These are phyloP conservation scores for Drosophila pseudoobscura DNA, from an alignment of 1,140 invertebrate genomes.

Conservation along the genomic window DNA sequence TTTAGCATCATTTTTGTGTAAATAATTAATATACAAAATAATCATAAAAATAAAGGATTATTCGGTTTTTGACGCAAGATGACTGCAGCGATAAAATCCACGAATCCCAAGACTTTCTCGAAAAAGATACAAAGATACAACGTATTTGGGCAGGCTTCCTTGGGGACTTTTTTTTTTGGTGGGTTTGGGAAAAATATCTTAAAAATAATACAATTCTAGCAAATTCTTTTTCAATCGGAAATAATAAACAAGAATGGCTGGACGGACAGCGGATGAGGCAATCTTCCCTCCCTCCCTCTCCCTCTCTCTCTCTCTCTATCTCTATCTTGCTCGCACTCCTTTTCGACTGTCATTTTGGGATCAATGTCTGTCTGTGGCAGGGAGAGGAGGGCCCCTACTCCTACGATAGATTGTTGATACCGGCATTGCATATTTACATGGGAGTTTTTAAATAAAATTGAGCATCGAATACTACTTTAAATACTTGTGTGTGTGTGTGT, in stretches of 20 bases:
- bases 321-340: background rate
- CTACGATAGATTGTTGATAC: background rate
- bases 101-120: too few species aligned
- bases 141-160: too few species aligned
- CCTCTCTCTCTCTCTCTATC: background rate
- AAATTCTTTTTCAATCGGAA: background rate
- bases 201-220: conserved; percentile 3
- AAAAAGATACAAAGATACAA: too few species aligned
- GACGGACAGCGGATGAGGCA: background rate
- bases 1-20: conserved; percentile 58
- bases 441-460: conserved; percentile 33
- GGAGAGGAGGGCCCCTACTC: too few species aligned
- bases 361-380: conserved; percentile 4
- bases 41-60: conserved; percentile 30
- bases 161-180: too few species aligned
- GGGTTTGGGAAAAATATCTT: too few species aligned
- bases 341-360: conserved; percentile 5
- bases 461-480: conserved; percentile 24
- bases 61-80: conserved; percentile 16
- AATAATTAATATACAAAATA: conserved; percentile 75
- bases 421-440: background rate
- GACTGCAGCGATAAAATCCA: conserved; percentile 46
- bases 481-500: conserved; percentile 2
- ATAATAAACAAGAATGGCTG: conserved; percentile 13
- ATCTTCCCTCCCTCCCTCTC: background rate